Percentiles rank a stretch among this genome's conserved stretches.
phyloP scores from a whole-genome alignment of 1,140 invertebrate genomes.

The Aphelinus certus region DNA sequence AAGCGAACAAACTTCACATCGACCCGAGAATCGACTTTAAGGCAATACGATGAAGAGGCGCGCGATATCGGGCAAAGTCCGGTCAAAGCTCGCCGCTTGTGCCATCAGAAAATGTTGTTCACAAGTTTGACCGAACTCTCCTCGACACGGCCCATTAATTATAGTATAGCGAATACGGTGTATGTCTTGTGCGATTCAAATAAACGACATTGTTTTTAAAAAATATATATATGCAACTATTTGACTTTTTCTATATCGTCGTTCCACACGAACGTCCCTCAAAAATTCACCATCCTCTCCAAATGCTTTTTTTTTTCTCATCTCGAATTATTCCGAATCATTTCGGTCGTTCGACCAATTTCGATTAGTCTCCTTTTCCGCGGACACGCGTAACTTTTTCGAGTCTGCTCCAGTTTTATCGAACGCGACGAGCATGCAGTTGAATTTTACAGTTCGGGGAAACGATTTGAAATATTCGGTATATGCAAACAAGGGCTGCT shows the following conservation, averaged over 20 bases:
- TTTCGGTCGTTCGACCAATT: too few species aligned
- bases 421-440: too few species aligned
- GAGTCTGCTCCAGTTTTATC: too few species aligned
- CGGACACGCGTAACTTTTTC: too few species aligned
- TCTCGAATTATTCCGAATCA: too few species aligned
- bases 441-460: too few species aligned
- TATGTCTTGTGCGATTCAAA: constrained; percentile 68
- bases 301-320: too few species aligned
- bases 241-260: neutral
- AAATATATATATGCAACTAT: constrained; percentile 41
- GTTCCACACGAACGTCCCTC: too few species aligned
- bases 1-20: constrained; percentile 45
- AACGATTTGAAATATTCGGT: neutral
- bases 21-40: constrained; percentile 62
- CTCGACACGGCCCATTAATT: constrained; percentile 58
- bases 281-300: too few species aligned
- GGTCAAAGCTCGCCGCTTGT: constrained; percentile 46
- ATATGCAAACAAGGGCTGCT: too few species aligned
- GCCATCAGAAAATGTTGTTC: constrained; percentile 36
- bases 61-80: constrained; percentile 48
- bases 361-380: too few species aligned
- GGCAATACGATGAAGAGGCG: constrained; percentile 61
- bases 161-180: constrained; percentile 65
- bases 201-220: constrained; percentile 68
- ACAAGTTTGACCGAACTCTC: constrained; percentile 51